Conservation (phyloP, 2,888 invertebrate species). For the Eremobia ochroleuca region DNA sequence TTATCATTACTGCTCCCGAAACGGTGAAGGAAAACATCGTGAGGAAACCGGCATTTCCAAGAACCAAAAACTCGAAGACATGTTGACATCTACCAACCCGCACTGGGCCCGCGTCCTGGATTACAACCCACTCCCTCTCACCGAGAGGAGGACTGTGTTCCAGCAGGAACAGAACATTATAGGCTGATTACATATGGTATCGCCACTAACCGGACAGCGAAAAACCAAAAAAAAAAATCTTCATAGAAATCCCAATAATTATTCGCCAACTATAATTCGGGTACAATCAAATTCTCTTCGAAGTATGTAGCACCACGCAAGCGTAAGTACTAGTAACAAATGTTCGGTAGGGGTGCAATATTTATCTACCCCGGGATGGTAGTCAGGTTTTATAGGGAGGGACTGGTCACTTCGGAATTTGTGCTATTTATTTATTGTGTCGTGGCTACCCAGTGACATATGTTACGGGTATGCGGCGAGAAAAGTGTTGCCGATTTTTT, state of each 20-base stretch:
- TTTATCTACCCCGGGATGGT: conserved; percentile 82
- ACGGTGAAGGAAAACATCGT: background rate
- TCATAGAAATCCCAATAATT: background rate
- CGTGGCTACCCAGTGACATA: conserved; percentile 84
- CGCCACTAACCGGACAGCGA: background rate
- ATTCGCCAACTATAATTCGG: conserved; percentile 41
- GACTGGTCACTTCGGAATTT: conserved; percentile 90
- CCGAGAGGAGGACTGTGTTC: background rate
- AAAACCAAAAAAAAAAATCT: background rate
- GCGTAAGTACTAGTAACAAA: conserved; percentile 71
- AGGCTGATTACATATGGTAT: background rate
- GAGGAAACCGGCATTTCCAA: background rate
- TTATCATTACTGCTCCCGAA: background rate
- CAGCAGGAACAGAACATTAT: background rate
- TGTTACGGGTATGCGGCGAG: conserved; percentile 73
- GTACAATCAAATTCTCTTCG: conserved; percentile 74
- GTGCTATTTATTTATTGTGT: conserved; percentile 90
- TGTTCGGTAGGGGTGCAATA: conserved; percentile 77
- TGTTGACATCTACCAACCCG: background rate
- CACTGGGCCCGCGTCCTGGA: too few species aligned
- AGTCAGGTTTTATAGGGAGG: conserved; percentile 87
- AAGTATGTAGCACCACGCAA: conserved; percentile 60
- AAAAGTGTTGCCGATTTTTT: conserved; percentile 72
- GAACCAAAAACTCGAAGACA: background rate
- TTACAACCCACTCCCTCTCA: too few species aligned